Conservation (phyloP, 2,113 vertebrate species). For the Delphinapterus leucas region DNA sequence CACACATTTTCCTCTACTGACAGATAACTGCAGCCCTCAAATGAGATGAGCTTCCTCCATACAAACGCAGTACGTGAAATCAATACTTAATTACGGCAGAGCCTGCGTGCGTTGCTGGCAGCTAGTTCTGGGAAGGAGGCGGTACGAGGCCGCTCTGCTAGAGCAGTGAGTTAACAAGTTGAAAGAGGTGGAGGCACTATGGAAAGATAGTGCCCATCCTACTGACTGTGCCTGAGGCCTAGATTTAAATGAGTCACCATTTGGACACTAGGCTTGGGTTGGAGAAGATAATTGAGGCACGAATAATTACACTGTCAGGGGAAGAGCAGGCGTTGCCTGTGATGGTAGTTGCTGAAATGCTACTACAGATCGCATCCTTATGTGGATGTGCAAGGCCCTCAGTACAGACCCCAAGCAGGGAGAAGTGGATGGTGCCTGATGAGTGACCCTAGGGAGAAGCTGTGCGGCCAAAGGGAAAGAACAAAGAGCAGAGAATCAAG, state of each 20-base stretch:
- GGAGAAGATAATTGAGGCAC: neutral
- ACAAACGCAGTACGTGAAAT: conserved; percentile 50
- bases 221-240: neutral
- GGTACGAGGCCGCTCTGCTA: neutral
- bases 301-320: neutral
- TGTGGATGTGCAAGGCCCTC: neutral
- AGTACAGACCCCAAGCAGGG: neutral
- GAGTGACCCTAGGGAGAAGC: neutral
- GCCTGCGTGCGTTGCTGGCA: neutral
- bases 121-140: neutral
- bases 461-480: neutral
- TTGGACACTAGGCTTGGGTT: neutral
- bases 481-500: neutral
- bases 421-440: neutral
- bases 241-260: neutral
- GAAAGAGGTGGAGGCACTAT: neutral
- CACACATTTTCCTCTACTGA: conserved; percentile 31
- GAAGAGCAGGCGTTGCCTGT: neutral
- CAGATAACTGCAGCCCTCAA: conserved; percentile 46
- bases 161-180: neutral
- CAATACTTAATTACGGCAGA: conserved; percentile 67
- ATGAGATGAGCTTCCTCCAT: conserved; percentile 43
- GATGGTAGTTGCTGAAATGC: neutral
- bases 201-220: neutral
- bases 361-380: neutral